Evolutionary conservation across 2,113 vertebrate genomes (phyloP).

Genomic region (Anolis sagrei): DNA sequence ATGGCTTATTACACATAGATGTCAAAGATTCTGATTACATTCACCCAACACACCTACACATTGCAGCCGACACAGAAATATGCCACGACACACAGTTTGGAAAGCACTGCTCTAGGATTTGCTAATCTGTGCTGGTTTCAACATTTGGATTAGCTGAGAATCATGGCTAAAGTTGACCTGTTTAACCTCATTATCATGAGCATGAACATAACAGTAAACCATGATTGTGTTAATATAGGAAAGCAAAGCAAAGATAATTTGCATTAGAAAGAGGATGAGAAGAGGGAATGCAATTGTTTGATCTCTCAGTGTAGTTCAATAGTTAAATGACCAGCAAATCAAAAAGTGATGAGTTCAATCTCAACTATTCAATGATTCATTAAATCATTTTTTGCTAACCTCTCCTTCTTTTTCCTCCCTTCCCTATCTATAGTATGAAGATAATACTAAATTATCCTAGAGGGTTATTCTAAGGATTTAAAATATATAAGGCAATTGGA

Average conservation of each 20-base stretch:
- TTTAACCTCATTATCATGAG: neutral
- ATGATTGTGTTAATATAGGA: neutral
- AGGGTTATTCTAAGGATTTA: neutral
- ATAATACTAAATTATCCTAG: neutral
- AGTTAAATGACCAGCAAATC: neutral
- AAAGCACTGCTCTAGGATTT: neutral
- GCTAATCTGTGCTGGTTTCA: neutral
- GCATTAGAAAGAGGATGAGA: neutral
- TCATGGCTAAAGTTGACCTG: neutral
- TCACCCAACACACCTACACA: no score
- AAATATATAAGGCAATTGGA: neutral
- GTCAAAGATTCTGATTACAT: no score
- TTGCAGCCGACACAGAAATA: no score
- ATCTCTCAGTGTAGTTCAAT: neutral
- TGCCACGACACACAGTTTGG: no score
- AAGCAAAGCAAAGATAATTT: neutral
- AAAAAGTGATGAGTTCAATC: neutral
- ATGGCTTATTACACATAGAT: no score
- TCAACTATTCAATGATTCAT: neutral
- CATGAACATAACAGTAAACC: neutral
- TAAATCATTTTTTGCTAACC: neutral
- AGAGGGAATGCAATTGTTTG: neutral
- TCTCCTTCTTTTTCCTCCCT: neutral
- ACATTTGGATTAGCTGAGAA: neutral
- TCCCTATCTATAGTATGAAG: no score